These are phyloP conservation scores for Cacoxenus indagator DNA, from an alignment of 2,888 invertebrate species.

Conservation along the genomic window DNA sequence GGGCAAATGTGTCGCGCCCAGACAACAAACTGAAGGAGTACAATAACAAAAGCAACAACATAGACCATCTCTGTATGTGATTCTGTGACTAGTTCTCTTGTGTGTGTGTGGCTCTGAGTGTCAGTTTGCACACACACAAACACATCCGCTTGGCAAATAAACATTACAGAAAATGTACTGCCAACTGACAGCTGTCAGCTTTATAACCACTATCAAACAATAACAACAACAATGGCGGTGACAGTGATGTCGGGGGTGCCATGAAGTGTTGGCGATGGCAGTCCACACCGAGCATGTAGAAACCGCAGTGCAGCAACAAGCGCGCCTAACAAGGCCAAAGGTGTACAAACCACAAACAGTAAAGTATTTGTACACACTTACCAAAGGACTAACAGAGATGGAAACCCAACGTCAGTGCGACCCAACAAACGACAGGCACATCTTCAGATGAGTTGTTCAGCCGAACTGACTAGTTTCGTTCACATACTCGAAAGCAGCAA, in stretches of 20 bases:
- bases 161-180: slow-evolving; percentile 62
- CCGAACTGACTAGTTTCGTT: not conserved
- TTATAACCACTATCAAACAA: slow-evolving; percentile 63
- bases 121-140: slow-evolving; percentile 56
- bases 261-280: not conserved
- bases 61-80: not conserved
- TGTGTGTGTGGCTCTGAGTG: slow-evolving; percentile 28
- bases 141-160: slow-evolving; percentile 55
- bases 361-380: not conserved
- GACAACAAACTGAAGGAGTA: not conserved
- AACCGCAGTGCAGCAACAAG: slow-evolving; percentile 1
- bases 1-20: not conserved
- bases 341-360: slow-evolving; percentile 47
- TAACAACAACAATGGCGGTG: slow-evolving; percentile 20
- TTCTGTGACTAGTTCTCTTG: not conserved
- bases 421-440: not conserved
- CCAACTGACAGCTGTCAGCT: slow-evolving; percentile 66
- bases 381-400: not conserved
- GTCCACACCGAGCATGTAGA: not conserved
- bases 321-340: slow-evolving; percentile 6
- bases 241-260: not conserved
- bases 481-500: not conserved
- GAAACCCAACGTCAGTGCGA: not conserved
- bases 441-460: not conserved
- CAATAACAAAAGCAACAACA: not conserved